Percentiles rank a stretch among this genome's conserved stretches.
These are phyloP conservation scores for Metacarcinus magister DNA, from an alignment of 2,888 invertebrate genomes.

Conservation along the genomic window DNA sequence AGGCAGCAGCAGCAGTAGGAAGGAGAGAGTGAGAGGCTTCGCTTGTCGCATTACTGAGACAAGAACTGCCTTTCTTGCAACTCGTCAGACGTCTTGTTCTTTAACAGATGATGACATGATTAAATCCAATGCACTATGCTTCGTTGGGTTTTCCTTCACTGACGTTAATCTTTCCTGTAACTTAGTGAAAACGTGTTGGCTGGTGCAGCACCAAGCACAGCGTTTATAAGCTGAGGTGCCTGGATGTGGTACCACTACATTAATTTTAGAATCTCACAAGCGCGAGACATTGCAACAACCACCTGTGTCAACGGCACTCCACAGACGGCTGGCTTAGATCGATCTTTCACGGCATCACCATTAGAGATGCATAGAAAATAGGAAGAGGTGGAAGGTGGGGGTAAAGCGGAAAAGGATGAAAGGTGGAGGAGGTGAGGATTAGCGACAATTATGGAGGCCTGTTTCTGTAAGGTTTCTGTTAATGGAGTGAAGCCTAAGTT, in stretches of 20 bases:
- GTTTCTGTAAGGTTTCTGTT: slow-evolving; percentile 9
- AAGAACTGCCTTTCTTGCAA: background rate
- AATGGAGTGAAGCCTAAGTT: background rate
- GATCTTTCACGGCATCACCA: background rate
- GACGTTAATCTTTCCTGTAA: background rate
- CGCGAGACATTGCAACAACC: background rate
- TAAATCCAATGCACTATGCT: background rate
- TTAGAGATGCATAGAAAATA: background rate
- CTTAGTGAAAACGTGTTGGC: background rate
- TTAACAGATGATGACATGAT: background rate
- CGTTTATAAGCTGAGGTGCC: background rate
- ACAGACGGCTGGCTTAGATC: background rate
- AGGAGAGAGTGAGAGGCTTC: background rate
- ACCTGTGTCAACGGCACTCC: background rate
- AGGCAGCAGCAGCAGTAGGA: background rate
- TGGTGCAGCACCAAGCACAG: background rate
- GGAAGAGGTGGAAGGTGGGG: background rate
- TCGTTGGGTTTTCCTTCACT: background rate
- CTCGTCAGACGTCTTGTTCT: background rate
- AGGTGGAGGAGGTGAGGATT: background rate
- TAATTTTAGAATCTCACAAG: background rate
- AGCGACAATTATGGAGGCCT: background rate
- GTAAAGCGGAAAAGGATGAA: background rate
- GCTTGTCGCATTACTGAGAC: background rate
- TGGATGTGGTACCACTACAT: background rate